phyloP scores from a whole-genome alignment of 2,888 invertebrate genomes.

The Drosophila paramelanica region DNA sequence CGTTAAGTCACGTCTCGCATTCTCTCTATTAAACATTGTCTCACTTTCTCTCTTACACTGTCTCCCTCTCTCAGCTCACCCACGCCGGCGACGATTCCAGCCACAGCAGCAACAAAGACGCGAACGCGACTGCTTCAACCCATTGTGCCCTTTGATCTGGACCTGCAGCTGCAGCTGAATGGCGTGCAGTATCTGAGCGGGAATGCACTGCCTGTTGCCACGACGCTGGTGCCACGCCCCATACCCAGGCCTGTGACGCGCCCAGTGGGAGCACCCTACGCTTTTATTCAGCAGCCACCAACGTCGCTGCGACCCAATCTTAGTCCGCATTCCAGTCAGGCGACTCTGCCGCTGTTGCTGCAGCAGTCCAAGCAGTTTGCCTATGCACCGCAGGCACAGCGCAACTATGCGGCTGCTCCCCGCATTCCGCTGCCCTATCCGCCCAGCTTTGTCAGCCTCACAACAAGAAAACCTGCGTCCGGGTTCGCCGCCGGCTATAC shows the following conservation, averaged over 20 bases:
- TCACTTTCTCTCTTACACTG: slow-evolving; percentile 1
- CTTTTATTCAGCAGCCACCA: slow-evolving; percentile 44
- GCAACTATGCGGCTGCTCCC: slow-evolving; percentile 50
- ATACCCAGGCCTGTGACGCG: slow-evolving; percentile 26
- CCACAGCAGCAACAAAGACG: slow-evolving; percentile 44
- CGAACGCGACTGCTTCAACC: slow-evolving; percentile 54
- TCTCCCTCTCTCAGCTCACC: slow-evolving; percentile 34
- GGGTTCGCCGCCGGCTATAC: slow-evolving; percentile 22
- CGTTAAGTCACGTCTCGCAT: slow-evolving; percentile 34
- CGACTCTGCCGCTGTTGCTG: slow-evolving; percentile 23
- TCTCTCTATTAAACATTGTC: slow-evolving; percentile 10
- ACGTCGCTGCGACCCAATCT: slow-evolving; percentile 11
- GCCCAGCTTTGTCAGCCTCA: slow-evolving; percentile 82
- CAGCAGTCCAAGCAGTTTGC: slow-evolving; percentile 81
- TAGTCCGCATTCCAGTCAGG: slow-evolving; percentile 18
- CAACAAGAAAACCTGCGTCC: slow-evolving; percentile 61
- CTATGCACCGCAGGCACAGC: slow-evolving; percentile 76
- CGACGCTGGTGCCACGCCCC: slow-evolving; percentile 34
- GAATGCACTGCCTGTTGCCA: slow-evolving; percentile 43
- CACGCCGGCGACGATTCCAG: slow-evolving; percentile 41
- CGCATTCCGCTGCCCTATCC: slow-evolving; percentile 79
- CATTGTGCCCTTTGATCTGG: slow-evolving; percentile 75
- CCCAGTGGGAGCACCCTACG: slow-evolving; percentile 49
- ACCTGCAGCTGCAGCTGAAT: slow-evolving; percentile 53
- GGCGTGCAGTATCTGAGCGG: slow-evolving; percentile 61